Evolutionary conservation across 2,888 invertebrate genomes (phyloP).

Genomic region (Luperina testacea): DNA sequence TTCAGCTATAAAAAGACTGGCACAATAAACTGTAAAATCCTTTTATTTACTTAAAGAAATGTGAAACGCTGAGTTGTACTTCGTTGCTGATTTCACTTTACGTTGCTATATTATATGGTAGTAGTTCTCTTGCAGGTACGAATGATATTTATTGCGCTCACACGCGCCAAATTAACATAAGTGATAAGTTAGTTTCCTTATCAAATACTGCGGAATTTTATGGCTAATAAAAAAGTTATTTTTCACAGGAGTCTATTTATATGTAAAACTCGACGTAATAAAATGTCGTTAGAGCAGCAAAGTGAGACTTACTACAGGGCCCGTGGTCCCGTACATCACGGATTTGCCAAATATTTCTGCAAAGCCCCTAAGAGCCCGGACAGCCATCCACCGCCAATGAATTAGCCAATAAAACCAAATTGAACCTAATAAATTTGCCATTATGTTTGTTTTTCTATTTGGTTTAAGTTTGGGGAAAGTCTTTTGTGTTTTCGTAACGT

Average conservation of each 20-base stretch:
- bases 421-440: constrained; percentile 87
- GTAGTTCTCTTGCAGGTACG: constrained; percentile 5
- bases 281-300: constrained; percentile 77
- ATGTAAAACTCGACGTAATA: constrained; percentile 84
- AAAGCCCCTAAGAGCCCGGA: constrained; percentile 69
- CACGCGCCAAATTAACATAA: constrained; percentile 43
- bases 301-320: constrained; percentile 70
- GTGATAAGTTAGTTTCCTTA: constrained; percentile 60
- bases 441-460: constrained; percentile 84
- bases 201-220: constrained; percentile 63
- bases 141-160: constrained; percentile 41
- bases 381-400: constrained; percentile 83
- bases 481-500: constrained; percentile 53
- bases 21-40: constrained; percentile 51
- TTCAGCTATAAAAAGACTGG: constrained; percentile 47
- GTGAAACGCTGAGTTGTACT: constrained; percentile 21
- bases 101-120: not conserved
- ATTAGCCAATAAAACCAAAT: constrained; percentile 89
- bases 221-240: constrained; percentile 77
- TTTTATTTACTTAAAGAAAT: constrained; percentile 28
- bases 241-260: constrained; percentile 77
- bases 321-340: constrained; percentile 74
- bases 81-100: constrained; percentile 14
- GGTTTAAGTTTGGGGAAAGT: constrained; percentile 68
- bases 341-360: constrained; percentile 80